Base-by-base conservation (phyloP, 2,888 invertebrate species). In the Oithona nana region DNA sequence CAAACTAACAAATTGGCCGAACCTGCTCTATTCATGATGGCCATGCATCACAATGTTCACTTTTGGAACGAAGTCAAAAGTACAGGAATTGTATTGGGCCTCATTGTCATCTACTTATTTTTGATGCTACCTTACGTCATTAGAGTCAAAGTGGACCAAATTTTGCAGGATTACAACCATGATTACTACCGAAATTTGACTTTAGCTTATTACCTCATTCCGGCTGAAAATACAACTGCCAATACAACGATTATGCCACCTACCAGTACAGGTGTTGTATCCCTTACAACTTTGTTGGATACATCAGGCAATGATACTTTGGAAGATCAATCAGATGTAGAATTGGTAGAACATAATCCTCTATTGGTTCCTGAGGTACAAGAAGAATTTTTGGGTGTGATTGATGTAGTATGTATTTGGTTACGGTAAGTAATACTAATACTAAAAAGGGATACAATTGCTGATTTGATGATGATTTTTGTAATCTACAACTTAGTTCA, bases 31-130 rank as follows among this genome's bases (percentile, higher is more conserved):
- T 59, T 59, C 49, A 28, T 59, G n/a, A 26, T 59, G 24, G 59
- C 59, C 1, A 39, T 39, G 39, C 6, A 39, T 11, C 39, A 39
- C 8, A 59, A 59, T 49, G 49, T 29, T 24, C 59, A 59, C 50
- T 49, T 59, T 6, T 59, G 59, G 59, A 59, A 59, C 24, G 59
- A 59, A 28, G 24, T 59, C 13, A 39, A 49, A 20, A 49, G 29
- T 49, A 50, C 29, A 24, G 22, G 24, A 24, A 24, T 59, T 24
- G 28, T 59, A 22, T 11, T 48, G 22, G 59, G 16, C 13, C 13
- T 59, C 48, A 26, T 50, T 6, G 13, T 48, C 16, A 28, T 28
- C 24, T 59, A 59, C 50, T 48, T 59, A 2, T 11, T 59, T 1
- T 50, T 59, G 6, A 13, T 59, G 48, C 20, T 24, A 6, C 59